These are phyloP conservation scores for Archips crataeganus DNA, from an alignment of 2,888 invertebrate species.

Conservation along the genomic window DNA sequence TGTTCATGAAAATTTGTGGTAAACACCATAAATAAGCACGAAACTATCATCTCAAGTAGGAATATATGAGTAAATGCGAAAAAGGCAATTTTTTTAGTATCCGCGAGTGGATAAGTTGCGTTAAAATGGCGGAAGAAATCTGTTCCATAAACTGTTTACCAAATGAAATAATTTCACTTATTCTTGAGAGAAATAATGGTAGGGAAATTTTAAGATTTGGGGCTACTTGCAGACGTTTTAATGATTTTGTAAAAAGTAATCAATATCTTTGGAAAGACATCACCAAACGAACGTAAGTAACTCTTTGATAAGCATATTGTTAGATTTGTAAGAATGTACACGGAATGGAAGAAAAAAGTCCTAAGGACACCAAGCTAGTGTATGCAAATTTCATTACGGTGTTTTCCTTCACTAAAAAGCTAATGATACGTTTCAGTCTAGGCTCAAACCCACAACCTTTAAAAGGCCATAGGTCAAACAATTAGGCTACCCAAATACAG, in stretches of 20 bases:
- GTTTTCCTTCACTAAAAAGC: no score
- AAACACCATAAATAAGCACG: background rate
- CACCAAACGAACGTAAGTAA: constrained; percentile 61
- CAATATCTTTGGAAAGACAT: constrained; percentile 64
- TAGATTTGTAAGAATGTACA: no score
- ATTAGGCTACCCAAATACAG: no score
- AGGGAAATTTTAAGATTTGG: constrained; percentile 82
- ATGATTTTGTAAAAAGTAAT: constrained; percentile 72
- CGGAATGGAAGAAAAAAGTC: no score
- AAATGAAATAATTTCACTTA: constrained; percentile 61
- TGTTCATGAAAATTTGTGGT: background rate
- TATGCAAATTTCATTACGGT: no score
- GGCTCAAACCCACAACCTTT: no score
- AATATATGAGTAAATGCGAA: background rate
- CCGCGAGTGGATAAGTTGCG: background rate
- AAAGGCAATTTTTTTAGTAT: background rate
- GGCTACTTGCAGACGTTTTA: constrained; percentile 80
- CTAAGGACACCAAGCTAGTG: no score
- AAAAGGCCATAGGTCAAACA: no score
- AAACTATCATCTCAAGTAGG: background rate
- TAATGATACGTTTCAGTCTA: no score
- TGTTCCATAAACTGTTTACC: constrained; percentile 55
- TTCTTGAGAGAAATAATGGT: constrained; percentile 54
- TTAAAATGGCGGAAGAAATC: constrained; percentile 35
- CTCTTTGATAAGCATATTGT: background rate